Conservation (phyloP, 2,797 vertebrate species). For the Typhlichthys subterraneus region DNA sequence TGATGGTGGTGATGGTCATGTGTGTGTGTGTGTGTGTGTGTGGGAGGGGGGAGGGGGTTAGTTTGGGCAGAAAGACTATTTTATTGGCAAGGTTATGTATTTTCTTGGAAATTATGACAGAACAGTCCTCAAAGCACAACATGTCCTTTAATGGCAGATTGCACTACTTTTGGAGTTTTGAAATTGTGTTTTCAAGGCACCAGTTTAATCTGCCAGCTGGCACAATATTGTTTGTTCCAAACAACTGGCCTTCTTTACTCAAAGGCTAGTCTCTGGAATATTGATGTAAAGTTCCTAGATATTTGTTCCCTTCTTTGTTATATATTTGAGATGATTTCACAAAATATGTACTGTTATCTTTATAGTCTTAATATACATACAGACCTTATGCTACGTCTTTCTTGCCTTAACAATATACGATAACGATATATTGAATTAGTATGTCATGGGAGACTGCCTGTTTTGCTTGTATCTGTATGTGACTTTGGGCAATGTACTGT, state of each 20-base stretch:
- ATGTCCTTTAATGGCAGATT: slow-evolving; percentile 58
- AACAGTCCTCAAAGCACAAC: slow-evolving; percentile 55
- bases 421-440: too few species aligned
- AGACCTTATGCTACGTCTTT: background rate
- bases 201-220: slow-evolving; percentile 60
- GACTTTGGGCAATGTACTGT: too few species aligned
- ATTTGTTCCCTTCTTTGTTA: slow-evolving; percentile 5
- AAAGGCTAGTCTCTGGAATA: slow-evolving; percentile 22
- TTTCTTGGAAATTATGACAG: slow-evolving; percentile 52
- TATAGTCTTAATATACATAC: too few species aligned
- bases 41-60: too few species aligned
- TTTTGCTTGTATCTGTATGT: too few species aligned
- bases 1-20: background rate
- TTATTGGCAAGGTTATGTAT: slow-evolving; percentile 49
- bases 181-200: slow-evolving; percentile 37
- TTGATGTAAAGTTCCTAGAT: slow-evolving; percentile 27
- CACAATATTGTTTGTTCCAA: slow-evolving; percentile 40
- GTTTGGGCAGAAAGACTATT: slow-evolving; percentile 18
- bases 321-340: slow-evolving; percentile 8
- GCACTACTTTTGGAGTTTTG: slow-evolving; percentile 35
- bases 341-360: background rate
- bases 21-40: too few species aligned
- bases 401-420: background rate
- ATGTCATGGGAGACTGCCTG: too few species aligned
- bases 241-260: slow-evolving; percentile 31